Base-by-base conservation (phyloP, 2,888 invertebrate species). In the Chrysopilus asiliformis region DNA sequence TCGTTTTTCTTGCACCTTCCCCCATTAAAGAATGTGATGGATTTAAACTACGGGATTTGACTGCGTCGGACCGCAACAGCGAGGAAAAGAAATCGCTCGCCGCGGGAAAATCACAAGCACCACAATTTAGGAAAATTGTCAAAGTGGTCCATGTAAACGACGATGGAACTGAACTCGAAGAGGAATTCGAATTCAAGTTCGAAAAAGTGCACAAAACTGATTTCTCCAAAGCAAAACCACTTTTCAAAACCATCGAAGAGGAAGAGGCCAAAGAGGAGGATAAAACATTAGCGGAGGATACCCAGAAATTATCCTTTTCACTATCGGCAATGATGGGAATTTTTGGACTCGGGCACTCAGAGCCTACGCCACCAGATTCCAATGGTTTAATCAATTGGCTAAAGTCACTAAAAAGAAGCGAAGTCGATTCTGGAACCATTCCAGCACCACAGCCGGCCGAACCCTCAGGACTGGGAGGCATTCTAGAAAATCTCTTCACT, bases 331-430 rank as follows among this genome's bases (percentile, higher is more conserved):
- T 38, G 6, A 10, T 32, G 14, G 17, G 27, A 6, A 15, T 28
- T 3, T 27, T 38, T n/a, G 38, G 38, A 20, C 7, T 32, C 6
- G 32, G 32, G 13, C 24, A 15, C 3, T 12, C 6, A 8, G n/a
- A 17, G 2, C 17, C 22, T 24, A 30, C 22, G 30, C 15, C 29
- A 15, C n/a, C 31, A 24, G 35, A 34, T 20, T 32, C 40, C 7
- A 56, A 50, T 41, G 49, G 51, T n/a, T 48, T 59, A 9, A 56
- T 59, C 22, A 51, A 48, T 38, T 59, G 59, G 58, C 38, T 57
- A 12, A 47, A 55, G 38, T 53, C 53, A 47, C 43, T 58, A n/a
- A 49, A 37, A 10, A 28, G 32, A n/a, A 22, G 17, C 13, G 22
- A 38, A 30, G 7, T 13, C 15, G 25, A 25, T 12, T 4, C 4